Evolutionary conservation across 2,113 vertebrate genomes (phyloP).

Genomic region (Gallinago paraguaiae): DNA sequence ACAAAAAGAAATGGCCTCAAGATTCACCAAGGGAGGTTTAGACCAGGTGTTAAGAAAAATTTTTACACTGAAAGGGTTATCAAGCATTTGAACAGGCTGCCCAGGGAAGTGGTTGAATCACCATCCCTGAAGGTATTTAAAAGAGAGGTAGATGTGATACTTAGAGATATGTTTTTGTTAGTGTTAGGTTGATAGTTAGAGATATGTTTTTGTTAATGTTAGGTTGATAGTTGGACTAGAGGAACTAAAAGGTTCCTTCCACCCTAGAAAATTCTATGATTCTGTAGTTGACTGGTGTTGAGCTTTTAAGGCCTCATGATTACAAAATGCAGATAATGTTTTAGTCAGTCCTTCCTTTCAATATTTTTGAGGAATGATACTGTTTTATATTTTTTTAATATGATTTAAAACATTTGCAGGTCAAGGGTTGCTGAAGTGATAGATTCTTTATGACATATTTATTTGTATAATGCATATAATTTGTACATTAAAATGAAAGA

Average conservation of each 20-base stretch:
- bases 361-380: not conserved
- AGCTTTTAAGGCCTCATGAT: not conserved
- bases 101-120: not conserved
- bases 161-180: not conserved
- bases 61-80: not conserved
- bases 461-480: slow-evolving; percentile 64
- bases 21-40: not conserved
- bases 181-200: not conserved
- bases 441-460: slow-evolving; percentile 52
- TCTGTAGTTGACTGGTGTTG: not conserved
- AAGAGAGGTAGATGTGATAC: not conserved
- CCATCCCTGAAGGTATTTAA: not conserved
- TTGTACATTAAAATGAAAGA: slow-evolving; percentile 62
- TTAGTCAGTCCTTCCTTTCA: not conserved
- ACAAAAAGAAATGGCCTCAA: not conserved
- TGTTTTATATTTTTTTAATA: not conserved
- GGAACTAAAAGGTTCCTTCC: not conserved
- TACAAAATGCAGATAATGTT: not conserved
- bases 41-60: not conserved
- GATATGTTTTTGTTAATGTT: not conserved
- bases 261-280: not conserved
- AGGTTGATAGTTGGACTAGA: not conserved
- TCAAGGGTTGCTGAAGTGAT: slow-evolving; percentile 45
- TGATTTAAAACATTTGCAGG: slow-evolving; percentile 33
- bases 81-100: not conserved